Percentiles rank a stretch among this genome's conserved stretches.
These are phyloP conservation scores for Podargus strigoides DNA, from an alignment of 2,797 vertebrate species.

Conservation along the genomic window DNA sequence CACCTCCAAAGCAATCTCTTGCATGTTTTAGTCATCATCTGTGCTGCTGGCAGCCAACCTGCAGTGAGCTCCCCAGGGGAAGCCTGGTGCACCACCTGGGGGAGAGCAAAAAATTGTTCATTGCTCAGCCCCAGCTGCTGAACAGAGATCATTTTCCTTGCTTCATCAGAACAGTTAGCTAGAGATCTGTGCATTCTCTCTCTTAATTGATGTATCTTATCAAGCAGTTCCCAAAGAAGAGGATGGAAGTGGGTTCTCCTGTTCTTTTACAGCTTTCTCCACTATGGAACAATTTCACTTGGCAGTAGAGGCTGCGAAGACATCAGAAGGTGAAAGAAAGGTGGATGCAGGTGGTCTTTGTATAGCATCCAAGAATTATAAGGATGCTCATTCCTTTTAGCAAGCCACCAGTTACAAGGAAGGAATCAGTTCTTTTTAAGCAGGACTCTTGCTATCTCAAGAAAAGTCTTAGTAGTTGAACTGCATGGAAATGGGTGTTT, in stretches of 20 bases:
- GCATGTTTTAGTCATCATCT: background rate
- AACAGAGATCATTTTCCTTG: fast-evolving
- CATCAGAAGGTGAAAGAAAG: background rate
- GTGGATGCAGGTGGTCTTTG: background rate
- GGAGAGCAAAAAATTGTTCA: background rate
- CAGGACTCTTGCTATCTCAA: background rate
- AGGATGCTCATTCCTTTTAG: background rate
- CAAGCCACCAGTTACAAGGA: background rate
- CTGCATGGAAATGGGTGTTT: background rate
- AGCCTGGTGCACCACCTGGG: background rate
- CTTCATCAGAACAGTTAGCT: background rate
- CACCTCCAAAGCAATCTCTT: background rate
- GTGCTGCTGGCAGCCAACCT: background rate
- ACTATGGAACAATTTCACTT: background rate
- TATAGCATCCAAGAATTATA: fast-evolving
- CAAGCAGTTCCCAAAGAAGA: background rate
- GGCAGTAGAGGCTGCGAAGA: background rate
- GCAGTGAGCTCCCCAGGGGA: fast-evolving
- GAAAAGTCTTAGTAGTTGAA: background rate
- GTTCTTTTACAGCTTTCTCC: background rate
- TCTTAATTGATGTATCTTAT: background rate
- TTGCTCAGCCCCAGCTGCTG: background rate
- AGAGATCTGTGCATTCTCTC: background rate
- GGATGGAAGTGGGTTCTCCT: background rate
- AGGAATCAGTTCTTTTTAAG: background rate